Percentiles rank a stretch among this genome's conserved stretches.
Conservation (phyloP, 2,888 invertebrate genomes). For the Abscondita cerata region DNA sequence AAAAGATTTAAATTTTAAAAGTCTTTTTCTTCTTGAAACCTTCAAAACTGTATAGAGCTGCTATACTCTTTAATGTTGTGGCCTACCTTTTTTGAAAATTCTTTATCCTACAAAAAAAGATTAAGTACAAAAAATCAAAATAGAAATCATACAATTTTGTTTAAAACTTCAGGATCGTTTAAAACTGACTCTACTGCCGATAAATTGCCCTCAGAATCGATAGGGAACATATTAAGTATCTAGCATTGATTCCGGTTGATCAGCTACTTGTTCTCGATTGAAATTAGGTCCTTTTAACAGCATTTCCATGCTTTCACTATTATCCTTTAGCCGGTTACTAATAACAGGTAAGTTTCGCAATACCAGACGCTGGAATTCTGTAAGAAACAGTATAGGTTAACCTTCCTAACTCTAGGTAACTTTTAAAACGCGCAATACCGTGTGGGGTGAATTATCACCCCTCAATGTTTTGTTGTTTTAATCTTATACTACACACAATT, state of each 20-base stretch:
- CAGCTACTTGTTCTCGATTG: not conserved
- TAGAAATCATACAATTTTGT: not conserved
- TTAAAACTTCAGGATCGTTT: not conserved
- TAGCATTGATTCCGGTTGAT: not conserved
- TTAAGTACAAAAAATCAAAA: too few relatives aligned
- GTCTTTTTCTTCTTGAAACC: not conserved
- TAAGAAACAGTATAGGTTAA: not conserved
- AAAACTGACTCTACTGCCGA: not conserved
- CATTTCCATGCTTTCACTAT: not conserved
- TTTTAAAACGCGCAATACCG: too few relatives aligned
- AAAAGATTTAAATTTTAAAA: not conserved
- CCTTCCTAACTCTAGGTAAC: too few relatives aligned
- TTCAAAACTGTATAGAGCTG: not conserved
- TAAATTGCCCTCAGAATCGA: not conserved
- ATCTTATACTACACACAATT: too few relatives aligned
- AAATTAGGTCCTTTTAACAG: too few relatives aligned
- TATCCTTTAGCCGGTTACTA: too few relatives aligned
- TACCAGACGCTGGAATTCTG: not conserved
- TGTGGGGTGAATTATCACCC: too few relatives aligned
- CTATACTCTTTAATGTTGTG: not conserved
- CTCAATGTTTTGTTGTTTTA: too few relatives aligned
- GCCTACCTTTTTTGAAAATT: not conserved
- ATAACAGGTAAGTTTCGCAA: not conserved
- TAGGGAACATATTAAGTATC: not conserved
- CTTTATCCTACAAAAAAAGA: not conserved